Conservation (phyloP, 2,113 vertebrate species). For the Bujurquina vittata region DNA sequence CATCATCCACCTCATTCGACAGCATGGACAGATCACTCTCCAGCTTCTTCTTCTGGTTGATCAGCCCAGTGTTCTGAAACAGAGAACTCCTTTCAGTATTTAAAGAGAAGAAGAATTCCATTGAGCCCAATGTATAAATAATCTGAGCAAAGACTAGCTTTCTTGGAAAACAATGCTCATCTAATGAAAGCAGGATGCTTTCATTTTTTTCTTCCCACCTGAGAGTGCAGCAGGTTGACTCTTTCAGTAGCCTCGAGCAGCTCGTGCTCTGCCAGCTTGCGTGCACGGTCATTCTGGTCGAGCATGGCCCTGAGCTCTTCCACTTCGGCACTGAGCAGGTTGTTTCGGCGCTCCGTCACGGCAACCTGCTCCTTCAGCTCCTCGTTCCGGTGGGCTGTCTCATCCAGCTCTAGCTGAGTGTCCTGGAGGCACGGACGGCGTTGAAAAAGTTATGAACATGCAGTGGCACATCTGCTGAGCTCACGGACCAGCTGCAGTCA, state of each 20-base stretch:
- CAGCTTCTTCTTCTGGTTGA: conserved; percentile 95
- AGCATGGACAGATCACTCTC: conserved; percentile 86
- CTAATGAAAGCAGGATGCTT: neutral
- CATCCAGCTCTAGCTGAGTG: conserved; percentile 89
- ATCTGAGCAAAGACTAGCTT: too few relatives aligned
- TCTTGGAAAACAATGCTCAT: neutral
- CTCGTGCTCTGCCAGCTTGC: conserved; percentile 91
- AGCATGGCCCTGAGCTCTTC: conserved; percentile 86
- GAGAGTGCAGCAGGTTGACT: conserved; percentile 90
- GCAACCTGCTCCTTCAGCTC: conserved; percentile 90
- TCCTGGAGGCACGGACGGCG: conserved; percentile 75
- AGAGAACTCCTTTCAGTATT: conserved; percentile 8
- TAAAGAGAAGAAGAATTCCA: neutral
- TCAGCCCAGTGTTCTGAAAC: conserved; percentile 87
- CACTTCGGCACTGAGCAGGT: conserved; percentile 85
- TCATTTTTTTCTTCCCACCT: conserved; percentile 71
- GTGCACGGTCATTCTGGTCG: conserved; percentile 88
- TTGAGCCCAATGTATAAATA: too few relatives aligned
- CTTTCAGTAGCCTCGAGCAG: conserved; percentile 88
- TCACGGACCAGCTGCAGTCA: neutral
- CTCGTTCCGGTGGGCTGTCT: conserved; percentile 83
- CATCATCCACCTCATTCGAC: conserved; percentile 88
- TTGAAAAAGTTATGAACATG: too few relatives aligned
- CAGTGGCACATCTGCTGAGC: neutral
- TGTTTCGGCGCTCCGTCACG: conserved; percentile 86